Percentiles rank a stretch among this genome's conserved stretches.
Evolutionary conservation across 1,140 invertebrate genomes (phyloP).

Genomic region (Dreissena rostriformis): DNA sequence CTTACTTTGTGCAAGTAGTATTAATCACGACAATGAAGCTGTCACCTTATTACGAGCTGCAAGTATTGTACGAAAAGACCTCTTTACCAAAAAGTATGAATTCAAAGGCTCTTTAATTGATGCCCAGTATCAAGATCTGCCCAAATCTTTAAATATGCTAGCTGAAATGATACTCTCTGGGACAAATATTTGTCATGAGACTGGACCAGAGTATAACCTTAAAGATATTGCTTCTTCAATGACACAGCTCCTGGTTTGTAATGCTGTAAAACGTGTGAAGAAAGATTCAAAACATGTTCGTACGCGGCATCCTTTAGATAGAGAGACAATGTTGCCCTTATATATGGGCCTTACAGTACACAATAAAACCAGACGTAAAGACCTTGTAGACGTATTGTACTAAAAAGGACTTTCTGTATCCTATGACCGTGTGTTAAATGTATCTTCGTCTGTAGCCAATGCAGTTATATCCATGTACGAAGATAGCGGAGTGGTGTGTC

Average conservation of each 20-base stretch:
- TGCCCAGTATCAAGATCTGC: not conserved
- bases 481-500: conserved; percentile 14
- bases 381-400: conserved; percentile 22
- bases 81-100: not conserved
- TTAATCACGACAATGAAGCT: not conserved
- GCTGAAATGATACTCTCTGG: not conserved
- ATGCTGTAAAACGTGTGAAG: not conserved
- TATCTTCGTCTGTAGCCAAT: conserved; percentile 32
- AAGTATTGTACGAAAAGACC: not conserved
- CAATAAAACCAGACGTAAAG: conserved; percentile 30
- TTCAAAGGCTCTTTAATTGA: not conserved
- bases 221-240: not conserved
- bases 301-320: not conserved
- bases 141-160: not conserved
- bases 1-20: not conserved
- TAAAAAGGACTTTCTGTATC: conserved; percentile 24
- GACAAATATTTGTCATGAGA: not conserved
- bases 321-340: conserved; percentile 16
- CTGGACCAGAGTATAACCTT: not conserved
- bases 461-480: conserved; percentile 24
- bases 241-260: not conserved
- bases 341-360: conserved; percentile 27
- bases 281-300: not conserved
- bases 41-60: not conserved
- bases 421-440: conserved; percentile 38